phyloP scores from a whole-genome alignment of 1,140 invertebrate genomes.

The Chrysoperla carnea region DNA sequence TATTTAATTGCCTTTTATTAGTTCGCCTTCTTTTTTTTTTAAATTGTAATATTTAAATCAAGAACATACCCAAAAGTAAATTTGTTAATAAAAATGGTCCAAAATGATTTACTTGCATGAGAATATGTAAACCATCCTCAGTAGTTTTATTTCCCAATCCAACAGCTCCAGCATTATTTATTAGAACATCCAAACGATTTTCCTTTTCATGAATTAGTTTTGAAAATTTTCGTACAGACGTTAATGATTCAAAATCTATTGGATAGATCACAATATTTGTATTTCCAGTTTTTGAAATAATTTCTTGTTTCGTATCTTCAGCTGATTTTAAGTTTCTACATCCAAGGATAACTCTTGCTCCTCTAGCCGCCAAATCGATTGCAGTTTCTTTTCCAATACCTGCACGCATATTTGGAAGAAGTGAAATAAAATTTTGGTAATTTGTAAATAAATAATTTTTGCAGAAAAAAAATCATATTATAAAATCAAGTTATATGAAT shows the following conservation, averaged over 20 bases:
- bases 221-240: constrained; percentile 27
- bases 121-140: constrained; percentile 28
- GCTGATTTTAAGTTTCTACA: constrained; percentile 13
- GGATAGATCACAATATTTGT: constrained; percentile 19
- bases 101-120: constrained; percentile 32
- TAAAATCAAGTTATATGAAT: no score
- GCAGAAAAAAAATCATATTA: no score
- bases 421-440: no score
- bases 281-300: constrained; percentile 16
- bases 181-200: constrained; percentile 28
- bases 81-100: constrained; percentile 34
- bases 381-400: constrained; percentile 19
- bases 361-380: constrained; percentile 14
- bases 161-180: constrained; percentile 33
- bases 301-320: constrained; percentile 20
- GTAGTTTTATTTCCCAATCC: constrained; percentile 14
- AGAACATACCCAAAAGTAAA: constrained; percentile 26
- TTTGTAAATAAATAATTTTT: no score
- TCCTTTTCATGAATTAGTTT: constrained; percentile 24
- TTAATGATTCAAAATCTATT: constrained; percentile 24
- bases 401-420: no score
- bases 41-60: constrained; percentile 1
- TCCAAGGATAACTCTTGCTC: constrained; percentile 16
- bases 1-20: no score
- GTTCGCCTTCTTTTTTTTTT: not conserved